These are phyloP conservation scores for Palythoa heliodiscus DNA, from an alignment of 92 coral and sea anemone species.

Conservation along the genomic window DNA sequence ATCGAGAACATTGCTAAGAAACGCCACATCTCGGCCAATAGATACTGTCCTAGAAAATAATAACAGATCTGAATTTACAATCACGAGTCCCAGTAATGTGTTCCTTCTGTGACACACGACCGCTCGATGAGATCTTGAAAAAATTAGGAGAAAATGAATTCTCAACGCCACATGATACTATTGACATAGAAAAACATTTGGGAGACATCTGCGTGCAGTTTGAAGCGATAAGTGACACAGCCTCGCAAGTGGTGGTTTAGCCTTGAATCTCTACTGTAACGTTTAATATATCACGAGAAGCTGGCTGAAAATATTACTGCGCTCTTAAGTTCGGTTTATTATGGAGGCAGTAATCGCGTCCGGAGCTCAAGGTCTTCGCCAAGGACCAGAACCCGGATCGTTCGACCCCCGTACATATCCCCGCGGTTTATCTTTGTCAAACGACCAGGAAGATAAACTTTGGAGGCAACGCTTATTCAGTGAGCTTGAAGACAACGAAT, in stretches of 20 bases:
- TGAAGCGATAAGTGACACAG: neutral
- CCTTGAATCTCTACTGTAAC: neutral
- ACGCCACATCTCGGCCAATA: neutral
- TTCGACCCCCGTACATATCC: conserved; percentile 61
- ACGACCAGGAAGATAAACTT: conserved; percentile 44
- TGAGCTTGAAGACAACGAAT: conserved; percentile 69
- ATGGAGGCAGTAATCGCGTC: conserved; percentile 90
- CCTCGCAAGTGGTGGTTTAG: neutral
- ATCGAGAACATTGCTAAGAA: neutral
- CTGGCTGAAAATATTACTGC: neutral
- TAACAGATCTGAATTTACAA: neutral
- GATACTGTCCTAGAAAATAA: neutral
- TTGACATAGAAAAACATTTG: neutral
- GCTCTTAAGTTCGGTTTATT: neutral
- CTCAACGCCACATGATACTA: conserved; percentile 16
- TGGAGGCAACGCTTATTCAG: conserved; percentile 58
- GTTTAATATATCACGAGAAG: neutral
- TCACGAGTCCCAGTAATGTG: neutral
- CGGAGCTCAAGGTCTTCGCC: conserved; percentile 82
- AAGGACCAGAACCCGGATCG: conserved; percentile 64
- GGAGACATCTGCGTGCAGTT: conserved; percentile 25
- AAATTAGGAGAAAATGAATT: conserved; percentile 18
- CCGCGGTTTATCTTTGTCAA: conserved; percentile 23
- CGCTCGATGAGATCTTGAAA: conserved; percentile 14
- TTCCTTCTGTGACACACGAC: conserved; percentile 15